A percentile compares a stretch with the other conserved stretches of the same genome.
phyloP scores from a whole-genome alignment of 2,797 vertebrate species.

The Halcyon badia region DNA sequence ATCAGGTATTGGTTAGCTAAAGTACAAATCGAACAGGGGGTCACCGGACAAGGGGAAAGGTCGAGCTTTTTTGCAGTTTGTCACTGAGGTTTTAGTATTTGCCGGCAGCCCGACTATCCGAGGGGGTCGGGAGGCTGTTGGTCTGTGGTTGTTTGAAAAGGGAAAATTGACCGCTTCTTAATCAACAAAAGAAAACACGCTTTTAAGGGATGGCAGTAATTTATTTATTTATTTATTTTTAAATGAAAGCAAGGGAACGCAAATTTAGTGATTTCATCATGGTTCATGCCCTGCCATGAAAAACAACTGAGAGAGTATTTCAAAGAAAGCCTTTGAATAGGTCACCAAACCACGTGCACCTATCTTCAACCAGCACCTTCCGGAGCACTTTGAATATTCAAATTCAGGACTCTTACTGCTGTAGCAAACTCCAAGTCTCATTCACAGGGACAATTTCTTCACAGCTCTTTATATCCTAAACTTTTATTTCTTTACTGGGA shows the following conservation, averaged over 20 bases:
- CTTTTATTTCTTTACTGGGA: constrained; percentile 27
- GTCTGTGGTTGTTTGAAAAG: constrained; percentile 63
- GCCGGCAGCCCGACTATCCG: constrained; percentile 37
- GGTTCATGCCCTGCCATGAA: constrained; percentile 57
- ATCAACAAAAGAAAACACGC: constrained; percentile 76
- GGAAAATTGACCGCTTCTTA: constrained; percentile 67
- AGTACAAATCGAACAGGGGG: constrained; percentile 86
- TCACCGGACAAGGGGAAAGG: constrained; percentile 88
- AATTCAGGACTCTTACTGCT: neutral
- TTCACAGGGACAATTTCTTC: neutral
- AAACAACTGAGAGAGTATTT: constrained; percentile 46
- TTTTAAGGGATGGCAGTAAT: constrained; percentile 59
- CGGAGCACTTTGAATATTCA: fast-evolving
- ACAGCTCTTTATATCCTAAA: neutral
- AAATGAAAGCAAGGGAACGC: constrained; percentile 18
- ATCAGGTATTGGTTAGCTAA: constrained; percentile 88
- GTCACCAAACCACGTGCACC: neutral
- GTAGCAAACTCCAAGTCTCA: neutral
- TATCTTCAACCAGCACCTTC: neutral
- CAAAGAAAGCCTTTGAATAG: neutral
- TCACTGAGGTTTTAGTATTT: constrained; percentile 84
- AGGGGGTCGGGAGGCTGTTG: constrained; percentile 43
- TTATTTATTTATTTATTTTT: constrained; percentile 39
- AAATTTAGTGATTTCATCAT: constrained; percentile 40
- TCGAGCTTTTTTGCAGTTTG: constrained; percentile 85